Base-by-base conservation (phyloP, 2,797 vertebrate genomes). In the Acanthopagrus latus region DNA sequence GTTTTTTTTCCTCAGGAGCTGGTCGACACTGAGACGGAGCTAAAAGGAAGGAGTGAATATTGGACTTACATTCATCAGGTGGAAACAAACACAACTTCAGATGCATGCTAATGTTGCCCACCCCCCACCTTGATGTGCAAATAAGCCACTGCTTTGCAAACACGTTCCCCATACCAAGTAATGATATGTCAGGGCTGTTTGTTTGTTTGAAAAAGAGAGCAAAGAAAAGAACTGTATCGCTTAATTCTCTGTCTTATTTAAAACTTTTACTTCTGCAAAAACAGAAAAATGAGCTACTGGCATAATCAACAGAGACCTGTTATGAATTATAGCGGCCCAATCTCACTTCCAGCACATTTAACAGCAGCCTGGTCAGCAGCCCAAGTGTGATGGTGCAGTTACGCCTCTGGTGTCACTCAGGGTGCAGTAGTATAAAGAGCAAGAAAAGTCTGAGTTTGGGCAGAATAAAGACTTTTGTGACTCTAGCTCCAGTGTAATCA, bases 211-310 rank as follows among this genome's bases (percentile, higher is more conserved):
- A 41, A 57, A 43, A 4, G 18, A 56, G 17, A 51, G 5, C 21
- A 62, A 66, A 62, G 20, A 1, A 29, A 17, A 25, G 29, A 46
- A 54, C 44, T 16, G 2, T 43, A 21, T 64, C 11, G 18, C 33
- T 87, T 51, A 74, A 14, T 44, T 60, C 63, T 72, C 13, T 12
- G 20, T 43, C 47, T 54, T 14, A 7, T 47, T 55, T 7, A 60
- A 69, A 78, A 85, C 33, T 62, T 80, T 64, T 60, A 43, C 64
- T 64, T 76, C 70, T 52, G 29, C 55, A 76, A 83, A 74, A 33
- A 44, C 33, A 21, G 41, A n/a, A 23, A 44, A 47, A 25, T 65
- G 54, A 84, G 80, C 74, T 69, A n/a, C 9, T 75, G 20, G 13
- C 25, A 75, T 27, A 67, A 72, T 80, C 71, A 63, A 38, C 43